These are phyloP conservation scores for Scolopax mira DNA, from an alignment of 2,113 vertebrate genomes.

Conservation along the genomic window DNA sequence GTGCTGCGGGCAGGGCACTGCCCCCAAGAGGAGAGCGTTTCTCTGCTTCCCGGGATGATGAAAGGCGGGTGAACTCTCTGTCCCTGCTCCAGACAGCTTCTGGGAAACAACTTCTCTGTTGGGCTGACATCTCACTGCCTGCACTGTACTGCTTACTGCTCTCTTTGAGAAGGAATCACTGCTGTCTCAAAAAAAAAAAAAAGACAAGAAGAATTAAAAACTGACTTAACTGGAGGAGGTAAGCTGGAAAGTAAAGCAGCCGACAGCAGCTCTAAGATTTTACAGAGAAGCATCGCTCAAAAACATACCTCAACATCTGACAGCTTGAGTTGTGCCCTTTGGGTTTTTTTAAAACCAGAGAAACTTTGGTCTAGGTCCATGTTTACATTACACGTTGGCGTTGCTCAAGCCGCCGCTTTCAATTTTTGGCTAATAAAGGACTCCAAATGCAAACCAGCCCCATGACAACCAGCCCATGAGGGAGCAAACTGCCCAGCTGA, in stretches of 20 bases:
- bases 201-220: not conserved
- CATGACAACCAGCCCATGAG: not conserved
- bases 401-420: not conserved
- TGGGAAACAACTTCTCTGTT: not conserved
- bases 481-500: not conserved
- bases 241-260: not conserved
- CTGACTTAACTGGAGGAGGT: not conserved
- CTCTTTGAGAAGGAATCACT: not conserved
- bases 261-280: not conserved
- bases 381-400: not conserved
- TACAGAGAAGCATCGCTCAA: not conserved
- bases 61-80: not conserved
- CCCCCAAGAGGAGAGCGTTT: not conserved
- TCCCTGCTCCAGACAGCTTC: not conserved
- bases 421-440: not conserved
- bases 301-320: not conserved
- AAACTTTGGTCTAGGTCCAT: not conserved
- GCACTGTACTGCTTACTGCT: not conserved
- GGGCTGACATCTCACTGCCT: not conserved
- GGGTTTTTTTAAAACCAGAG: not conserved
- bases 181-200: not conserved
- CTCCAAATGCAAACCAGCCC: not conserved
- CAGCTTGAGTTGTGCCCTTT: not conserved
- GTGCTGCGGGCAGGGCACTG: not conserved
- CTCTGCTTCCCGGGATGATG: not conserved